A percentile compares a stretch with the other conserved stretches of the same genome.
Conservation (phyloP, 2,797 vertebrate species). For the Helarctos malayanus region DNA sequence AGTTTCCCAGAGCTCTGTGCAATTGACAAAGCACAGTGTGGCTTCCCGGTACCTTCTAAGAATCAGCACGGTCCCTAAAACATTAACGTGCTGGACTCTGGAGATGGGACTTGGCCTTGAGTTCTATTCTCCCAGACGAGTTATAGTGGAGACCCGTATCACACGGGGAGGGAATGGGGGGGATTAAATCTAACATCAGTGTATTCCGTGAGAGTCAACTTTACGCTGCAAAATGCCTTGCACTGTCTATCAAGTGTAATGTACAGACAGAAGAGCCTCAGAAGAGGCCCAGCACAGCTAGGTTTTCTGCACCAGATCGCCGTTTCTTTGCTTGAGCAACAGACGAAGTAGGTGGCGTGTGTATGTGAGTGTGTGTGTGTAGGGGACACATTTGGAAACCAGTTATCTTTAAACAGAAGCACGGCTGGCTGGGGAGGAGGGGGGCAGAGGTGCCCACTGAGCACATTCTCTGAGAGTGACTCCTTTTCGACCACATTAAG, state of each 20-base stretch:
- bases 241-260: fast-evolving
- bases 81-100: not conserved
- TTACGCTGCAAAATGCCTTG: not conserved
- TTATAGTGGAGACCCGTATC: not conserved
- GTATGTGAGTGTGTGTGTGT: not conserved
- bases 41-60: not conserved
- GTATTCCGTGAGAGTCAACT: not conserved
- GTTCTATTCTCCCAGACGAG: not conserved
- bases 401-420: not conserved
- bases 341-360: not conserved
- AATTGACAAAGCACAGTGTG: not conserved
- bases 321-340: not conserved
- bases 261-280: not conserved
- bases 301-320: not conserved
- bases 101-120: not conserved
- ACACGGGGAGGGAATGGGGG: not conserved
- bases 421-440: not conserved
- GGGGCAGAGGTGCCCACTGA: not conserved
- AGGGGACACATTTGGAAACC: not conserved
- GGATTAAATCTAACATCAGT: not conserved
- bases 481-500: not conserved
- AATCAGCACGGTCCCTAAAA: not conserved
- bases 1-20: not conserved
- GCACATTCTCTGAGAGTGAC: not conserved
- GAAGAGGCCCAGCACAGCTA: not conserved